Base-by-base conservation (phyloP, 2,888 invertebrate species). In the Euplexia lucipara region DNA sequence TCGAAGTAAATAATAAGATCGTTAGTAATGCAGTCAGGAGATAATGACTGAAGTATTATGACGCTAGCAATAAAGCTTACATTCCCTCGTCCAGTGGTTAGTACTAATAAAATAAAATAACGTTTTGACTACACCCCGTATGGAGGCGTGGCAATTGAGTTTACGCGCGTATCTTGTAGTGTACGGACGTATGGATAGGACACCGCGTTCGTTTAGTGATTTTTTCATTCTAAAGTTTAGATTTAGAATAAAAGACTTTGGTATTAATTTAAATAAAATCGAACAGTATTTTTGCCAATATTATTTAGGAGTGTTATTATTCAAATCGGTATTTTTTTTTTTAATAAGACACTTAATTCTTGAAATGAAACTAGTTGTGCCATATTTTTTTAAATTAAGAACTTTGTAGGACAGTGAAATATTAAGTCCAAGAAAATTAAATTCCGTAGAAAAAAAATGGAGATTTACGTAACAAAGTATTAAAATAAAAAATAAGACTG, bases 71-170 rank as follows among this genome's bases (percentile, higher is more conserved):
- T 93, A 94, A 88, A 88, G 94, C 87, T 89, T 91, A 93, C 87
- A 92, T 92, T 94, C 85, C 92, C 89, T 82, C 83, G 80, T 86
- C 91, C 79, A 81, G 80, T 79, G 75, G 75, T 83, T 74, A 72
- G 76, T 75, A 82, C 82, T 88, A 90, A 90, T 92, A 92, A 91
- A 93, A 92, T 90, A 92, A 91, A 90, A 90, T 90, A 90, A 90
- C 81, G 74, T 90, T 88, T 89, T 84, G 93, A 91, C 89, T 89
- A 95, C 95, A 93, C 93, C 94, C 94, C 91, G 89, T 92, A 91
- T 88, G 91, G 86, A 89, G 95, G 94, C 94, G 94, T 90, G 93
- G 91, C 90, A 74, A 81, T 65, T 75, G 88, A 92, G 91, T 92
- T 83, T 82, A 85, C 88, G 87, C 86, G 85, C 83, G 85, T 78